Conservation (phyloP, 2,797 vertebrate genomes). For the Brachymystax lenok region DNA sequence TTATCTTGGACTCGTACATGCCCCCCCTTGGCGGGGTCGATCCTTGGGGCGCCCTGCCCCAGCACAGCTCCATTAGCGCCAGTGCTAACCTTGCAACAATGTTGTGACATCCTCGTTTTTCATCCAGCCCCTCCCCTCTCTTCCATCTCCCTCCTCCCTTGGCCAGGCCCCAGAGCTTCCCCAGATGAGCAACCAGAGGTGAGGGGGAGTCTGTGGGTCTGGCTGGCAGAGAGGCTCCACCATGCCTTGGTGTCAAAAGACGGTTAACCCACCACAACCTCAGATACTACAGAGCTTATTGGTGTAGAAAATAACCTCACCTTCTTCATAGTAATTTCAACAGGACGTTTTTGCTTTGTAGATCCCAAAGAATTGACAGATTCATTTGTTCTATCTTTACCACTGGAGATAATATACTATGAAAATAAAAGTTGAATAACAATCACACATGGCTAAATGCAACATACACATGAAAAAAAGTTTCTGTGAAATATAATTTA, state of each 20-base stretch:
- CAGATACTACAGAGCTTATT: background rate
- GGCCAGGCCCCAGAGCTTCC: constrained; percentile 61
- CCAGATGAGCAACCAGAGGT: constrained; percentile 71
- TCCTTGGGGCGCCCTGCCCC: constrained; percentile 74
- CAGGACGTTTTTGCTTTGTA: no score
- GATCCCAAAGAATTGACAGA: no score
- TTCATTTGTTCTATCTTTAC: background rate
- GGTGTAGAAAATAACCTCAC: no score
- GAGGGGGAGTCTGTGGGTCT: constrained; percentile 71
- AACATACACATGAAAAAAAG: constrained; percentile 24
- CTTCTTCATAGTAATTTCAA: no score
- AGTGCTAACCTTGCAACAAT: constrained; percentile 93
- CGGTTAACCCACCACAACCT: constrained; percentile 61
- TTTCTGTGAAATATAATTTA: constrained; percentile 43
- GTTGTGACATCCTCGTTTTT: constrained; percentile 86
- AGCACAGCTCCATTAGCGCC: constrained; percentile 83
- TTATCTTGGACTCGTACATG: constrained; percentile 83
- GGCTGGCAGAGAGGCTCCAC: constrained; percentile 55
- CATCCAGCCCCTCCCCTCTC: constrained; percentile 74
- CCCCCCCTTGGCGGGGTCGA: constrained; percentile 72
- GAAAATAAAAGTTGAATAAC: background rate
- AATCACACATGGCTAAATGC: constrained; percentile 10
- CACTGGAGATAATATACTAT: background rate
- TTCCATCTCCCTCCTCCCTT: constrained; percentile 35
- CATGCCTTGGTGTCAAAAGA: constrained; percentile 55